Evolutionary conservation across 2,888 invertebrate genomes (phyloP).

Genomic region (Gymnocheta viridis): DNA sequence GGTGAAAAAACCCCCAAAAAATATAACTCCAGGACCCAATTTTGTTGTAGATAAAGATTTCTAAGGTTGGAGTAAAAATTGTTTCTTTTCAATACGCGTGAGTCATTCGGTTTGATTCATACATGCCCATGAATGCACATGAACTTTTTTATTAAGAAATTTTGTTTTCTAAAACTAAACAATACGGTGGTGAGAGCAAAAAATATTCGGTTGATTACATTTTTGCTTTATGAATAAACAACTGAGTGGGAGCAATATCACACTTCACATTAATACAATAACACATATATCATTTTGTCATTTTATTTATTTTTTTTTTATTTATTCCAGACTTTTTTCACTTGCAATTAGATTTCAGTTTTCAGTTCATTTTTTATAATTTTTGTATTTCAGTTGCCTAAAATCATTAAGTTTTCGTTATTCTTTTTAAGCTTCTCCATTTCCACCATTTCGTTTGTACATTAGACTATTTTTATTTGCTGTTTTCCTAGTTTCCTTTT

Average conservation of each 20-base stretch:
- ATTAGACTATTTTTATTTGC: constrained; percentile 46
- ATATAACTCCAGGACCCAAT: no score
- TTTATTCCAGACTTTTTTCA: not conserved
- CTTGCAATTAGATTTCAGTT: constrained; percentile 55
- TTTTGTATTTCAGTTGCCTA: constrained; percentile 38
- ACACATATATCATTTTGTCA: constrained; percentile 64
- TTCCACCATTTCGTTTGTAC: constrained; percentile 22
- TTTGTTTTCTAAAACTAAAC: no score
- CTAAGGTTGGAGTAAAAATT: no score
- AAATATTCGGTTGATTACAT: not conserved
- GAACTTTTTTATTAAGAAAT: no score
- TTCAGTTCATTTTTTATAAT: constrained; percentile 57
- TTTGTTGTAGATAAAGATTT: no score
- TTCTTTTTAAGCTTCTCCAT: not conserved
- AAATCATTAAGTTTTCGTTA: constrained; percentile 38
- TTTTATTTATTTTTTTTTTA: constrained; percentile 25
- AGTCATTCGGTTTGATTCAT: no score
- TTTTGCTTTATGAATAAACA: not conserved
- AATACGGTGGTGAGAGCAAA: no score
- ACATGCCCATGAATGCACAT: no score
- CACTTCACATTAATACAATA: constrained; percentile 26
- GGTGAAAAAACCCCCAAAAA: no score
- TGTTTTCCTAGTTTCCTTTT: constrained; percentile 71
- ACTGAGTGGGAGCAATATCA: not conserved
- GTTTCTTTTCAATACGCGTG: no score